Conservation (phyloP, 2,888 invertebrate species). For the Macrophya annulata region DNA sequence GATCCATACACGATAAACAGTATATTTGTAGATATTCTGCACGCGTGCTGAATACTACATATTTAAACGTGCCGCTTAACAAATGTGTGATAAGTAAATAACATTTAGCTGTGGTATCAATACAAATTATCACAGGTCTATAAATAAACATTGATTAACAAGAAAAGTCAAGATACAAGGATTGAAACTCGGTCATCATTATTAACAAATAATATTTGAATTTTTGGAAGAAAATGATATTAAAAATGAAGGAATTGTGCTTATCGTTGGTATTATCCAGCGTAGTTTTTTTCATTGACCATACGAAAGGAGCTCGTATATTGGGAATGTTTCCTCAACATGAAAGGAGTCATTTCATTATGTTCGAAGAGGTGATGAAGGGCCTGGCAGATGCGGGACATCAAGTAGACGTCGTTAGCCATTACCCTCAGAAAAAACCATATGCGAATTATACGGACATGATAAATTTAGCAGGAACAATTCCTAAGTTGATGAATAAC, state of each 20-base stretch:
- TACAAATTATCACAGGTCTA: background rate
- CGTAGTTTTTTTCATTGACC: background rate
- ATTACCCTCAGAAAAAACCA: slow-evolving; percentile 69
- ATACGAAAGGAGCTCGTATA: slow-evolving; percentile 48
- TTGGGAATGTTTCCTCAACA: slow-evolving; percentile 58
- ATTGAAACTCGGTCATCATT: background rate
- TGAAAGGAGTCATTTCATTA: slow-evolving; percentile 56
- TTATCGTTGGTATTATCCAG: background rate
- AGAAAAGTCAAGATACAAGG: background rate
- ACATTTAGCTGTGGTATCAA: background rate
- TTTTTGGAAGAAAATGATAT: background rate
- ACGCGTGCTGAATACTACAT: background rate
- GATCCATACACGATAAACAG: no score
- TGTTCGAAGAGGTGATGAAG: slow-evolving; percentile 56
- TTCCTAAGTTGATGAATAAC: slow-evolving; percentile 58
- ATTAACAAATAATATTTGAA: background rate
- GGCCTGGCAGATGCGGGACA: slow-evolving; percentile 74
- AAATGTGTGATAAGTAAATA: background rate
- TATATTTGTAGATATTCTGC: no score
- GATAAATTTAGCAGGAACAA: slow-evolving; percentile 62
- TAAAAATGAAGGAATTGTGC: background rate
- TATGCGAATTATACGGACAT: slow-evolving; percentile 72
- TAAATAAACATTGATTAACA: background rate
- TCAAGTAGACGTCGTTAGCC: slow-evolving; percentile 75
- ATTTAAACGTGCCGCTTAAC: background rate